phyloP scores from a whole-genome alignment of 2,113 vertebrate species.

The Paedocypris sp. region DNA sequence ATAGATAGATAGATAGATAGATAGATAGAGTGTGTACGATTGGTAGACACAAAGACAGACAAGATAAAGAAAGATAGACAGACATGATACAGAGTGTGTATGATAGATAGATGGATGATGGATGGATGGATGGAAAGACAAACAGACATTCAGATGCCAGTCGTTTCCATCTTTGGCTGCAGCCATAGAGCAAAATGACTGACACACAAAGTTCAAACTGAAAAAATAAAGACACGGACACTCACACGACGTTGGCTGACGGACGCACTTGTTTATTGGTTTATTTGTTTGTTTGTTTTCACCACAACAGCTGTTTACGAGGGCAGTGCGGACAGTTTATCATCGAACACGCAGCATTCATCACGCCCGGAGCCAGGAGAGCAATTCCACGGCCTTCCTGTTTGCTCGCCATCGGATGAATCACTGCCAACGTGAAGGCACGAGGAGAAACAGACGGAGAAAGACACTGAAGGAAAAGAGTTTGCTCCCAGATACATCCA shows the following conservation, averaged over 20 bases:
- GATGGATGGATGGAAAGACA: constrained; percentile 1
- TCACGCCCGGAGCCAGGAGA: constrained; percentile 21
- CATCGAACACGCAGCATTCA: constrained; percentile 24
- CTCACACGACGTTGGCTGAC: too few species aligned
- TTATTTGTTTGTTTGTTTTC: constrained; percentile 18
- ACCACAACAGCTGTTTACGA: constrained; percentile 28
- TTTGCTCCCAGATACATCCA: background rate
- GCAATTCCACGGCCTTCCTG: constrained; percentile 17
- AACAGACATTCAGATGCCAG: background rate
- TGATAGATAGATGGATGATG: too few species aligned
- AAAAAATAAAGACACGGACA: too few species aligned
- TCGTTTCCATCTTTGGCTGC: too few species aligned
- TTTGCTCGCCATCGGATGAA: constrained; percentile 20
- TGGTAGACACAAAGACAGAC: too few species aligned
- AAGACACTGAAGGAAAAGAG: constrained; percentile 2
- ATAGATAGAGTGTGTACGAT: too few species aligned
- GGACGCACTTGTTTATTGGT: constrained; percentile 22
- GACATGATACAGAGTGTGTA: too few species aligned
- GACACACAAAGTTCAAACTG: too few species aligned
- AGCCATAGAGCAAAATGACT: too few species aligned
- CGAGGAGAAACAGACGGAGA: background rate
- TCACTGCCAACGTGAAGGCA: constrained; percentile 22
- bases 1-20: too few species aligned
- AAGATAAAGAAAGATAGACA: constrained; percentile 1
- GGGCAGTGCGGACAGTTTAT: constrained; percentile 24